Percentiles rank a stretch among this genome's conserved stretches.
phyloP scores from a whole-genome alignment of 2,113 vertebrate genomes.

The Cyprichromis sp. region DNA sequence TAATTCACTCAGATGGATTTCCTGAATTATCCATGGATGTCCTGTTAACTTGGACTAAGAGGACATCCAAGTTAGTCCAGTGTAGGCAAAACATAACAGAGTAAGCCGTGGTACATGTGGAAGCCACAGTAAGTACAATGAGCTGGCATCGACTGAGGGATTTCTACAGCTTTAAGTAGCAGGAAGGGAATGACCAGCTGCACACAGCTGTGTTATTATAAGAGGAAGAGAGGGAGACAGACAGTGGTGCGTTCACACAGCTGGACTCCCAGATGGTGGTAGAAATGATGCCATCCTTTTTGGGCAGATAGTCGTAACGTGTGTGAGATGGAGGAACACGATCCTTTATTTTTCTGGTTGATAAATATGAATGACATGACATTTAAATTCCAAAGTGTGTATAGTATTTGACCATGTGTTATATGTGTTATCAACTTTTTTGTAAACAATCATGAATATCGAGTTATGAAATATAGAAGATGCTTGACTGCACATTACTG shows the following conservation, averaged over 20 bases:
- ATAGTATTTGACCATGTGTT: not conserved
- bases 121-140: not conserved
- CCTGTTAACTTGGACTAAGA: not conserved
- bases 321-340: not conserved
- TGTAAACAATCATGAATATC: not conserved
- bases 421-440: not conserved
- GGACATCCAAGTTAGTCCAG: not conserved
- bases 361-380: not conserved
- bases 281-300: not conserved
- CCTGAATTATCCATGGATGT: not conserved
- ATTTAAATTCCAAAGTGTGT: not conserved
- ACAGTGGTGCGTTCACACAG: not conserved
- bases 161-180: not conserved
- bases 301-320: not conserved
- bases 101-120: not conserved
- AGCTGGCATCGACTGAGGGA: not conserved
- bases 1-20: not conserved
- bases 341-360: not conserved
- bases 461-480: not conserved
- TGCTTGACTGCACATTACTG: not conserved
- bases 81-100: not conserved
- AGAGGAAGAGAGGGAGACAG: not conserved
- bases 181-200: not conserved
- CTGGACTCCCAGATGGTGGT: not conserved
- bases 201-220: not conserved